phyloP scores from a whole-genome alignment of 2,797 vertebrate species.

The Heterohyrax brucei region DNA sequence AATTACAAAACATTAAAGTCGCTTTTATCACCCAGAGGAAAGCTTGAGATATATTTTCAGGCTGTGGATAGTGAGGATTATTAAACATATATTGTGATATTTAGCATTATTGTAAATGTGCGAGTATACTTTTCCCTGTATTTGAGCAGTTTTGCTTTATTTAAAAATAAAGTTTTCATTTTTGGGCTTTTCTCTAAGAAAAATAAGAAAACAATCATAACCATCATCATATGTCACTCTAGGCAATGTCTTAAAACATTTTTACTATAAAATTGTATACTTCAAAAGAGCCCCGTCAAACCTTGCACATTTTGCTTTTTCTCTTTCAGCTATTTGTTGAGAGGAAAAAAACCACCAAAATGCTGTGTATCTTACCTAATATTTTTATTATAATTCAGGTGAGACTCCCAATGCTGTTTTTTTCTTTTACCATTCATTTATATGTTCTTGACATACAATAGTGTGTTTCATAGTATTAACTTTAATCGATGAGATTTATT shows the following conservation, averaged over 20 bases:
- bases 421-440: slow-evolving; percentile 29
- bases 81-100: slow-evolving; percentile 7
- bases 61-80: not conserved
- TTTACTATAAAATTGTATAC: not conserved
- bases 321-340: slow-evolving; percentile 7
- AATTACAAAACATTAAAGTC: not conserved
- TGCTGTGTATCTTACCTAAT: slow-evolving; percentile 15
- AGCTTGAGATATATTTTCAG: not conserved
- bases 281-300: not conserved
- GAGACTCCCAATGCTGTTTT: slow-evolving; percentile 31
- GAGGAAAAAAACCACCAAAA: slow-evolving; percentile 46
- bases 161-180: slow-evolving; percentile 48
- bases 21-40: slow-evolving; percentile 46
- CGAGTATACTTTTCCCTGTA: slow-evolving; percentile 13
- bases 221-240: not conserved
- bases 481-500: slow-evolving; percentile 53
- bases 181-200: slow-evolving; percentile 58
- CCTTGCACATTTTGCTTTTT: not conserved
- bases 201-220: slow-evolving; percentile 25
- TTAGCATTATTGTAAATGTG: slow-evolving; percentile 23
- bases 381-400: slow-evolving; percentile 61
- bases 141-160: slow-evolving; percentile 36
- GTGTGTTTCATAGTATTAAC: slow-evolving; percentile 63
- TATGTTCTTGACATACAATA: slow-evolving; percentile 38
- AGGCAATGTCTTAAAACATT: slow-evolving; percentile 56